Evolutionary conservation across 2,888 invertebrate species (phyloP).

Genomic region (Agrochola circellaris): DNA sequence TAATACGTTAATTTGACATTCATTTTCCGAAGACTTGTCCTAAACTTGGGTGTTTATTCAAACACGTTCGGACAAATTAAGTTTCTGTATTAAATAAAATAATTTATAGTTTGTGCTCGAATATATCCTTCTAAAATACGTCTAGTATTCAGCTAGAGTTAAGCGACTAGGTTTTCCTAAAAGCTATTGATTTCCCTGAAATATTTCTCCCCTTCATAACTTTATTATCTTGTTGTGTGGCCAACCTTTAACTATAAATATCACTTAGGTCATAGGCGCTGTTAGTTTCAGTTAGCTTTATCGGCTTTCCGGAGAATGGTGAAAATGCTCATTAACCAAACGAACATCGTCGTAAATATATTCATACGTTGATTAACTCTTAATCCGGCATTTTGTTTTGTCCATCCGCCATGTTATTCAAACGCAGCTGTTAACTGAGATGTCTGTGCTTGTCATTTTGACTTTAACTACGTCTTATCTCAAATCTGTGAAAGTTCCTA

Average conservation of each 20-base stretch:
- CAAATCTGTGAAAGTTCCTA: constrained; percentile 76
- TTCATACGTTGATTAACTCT: constrained; percentile 56
- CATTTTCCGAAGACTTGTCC: neutral
- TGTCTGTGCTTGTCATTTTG: constrained; percentile 71
- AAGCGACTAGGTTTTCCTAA: neutral
- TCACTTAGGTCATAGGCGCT: constrained; percentile 45
- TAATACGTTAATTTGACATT: constrained; percentile 7
- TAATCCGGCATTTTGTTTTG: constrained; percentile 49
- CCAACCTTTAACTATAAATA: constrained; percentile 57
- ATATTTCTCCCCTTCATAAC: constrained; percentile 32
- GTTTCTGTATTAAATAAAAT: constrained; percentile 2
- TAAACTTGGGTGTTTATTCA: neutral
- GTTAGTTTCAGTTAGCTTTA: constrained; percentile 44
- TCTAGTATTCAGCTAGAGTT: neutral
- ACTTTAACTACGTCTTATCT: constrained; percentile 71
- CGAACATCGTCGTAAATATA: constrained; percentile 56
- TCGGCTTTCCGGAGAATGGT: constrained; percentile 43
- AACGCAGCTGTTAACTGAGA: constrained; percentile 65
- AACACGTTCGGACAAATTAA: neutral
- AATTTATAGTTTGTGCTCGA: neutral
- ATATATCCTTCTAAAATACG: constrained; percentile 6
- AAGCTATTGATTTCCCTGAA: constrained; percentile 15
- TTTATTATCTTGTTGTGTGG: constrained; percentile 42
- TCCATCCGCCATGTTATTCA: constrained; percentile 44
- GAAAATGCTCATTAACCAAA: constrained; percentile 60